Evolutionary conservation across 1,140 invertebrate species (phyloP), one percentile per base, ranked within the genome.

Genomic region (Lordiphosa mommai): DNA sequence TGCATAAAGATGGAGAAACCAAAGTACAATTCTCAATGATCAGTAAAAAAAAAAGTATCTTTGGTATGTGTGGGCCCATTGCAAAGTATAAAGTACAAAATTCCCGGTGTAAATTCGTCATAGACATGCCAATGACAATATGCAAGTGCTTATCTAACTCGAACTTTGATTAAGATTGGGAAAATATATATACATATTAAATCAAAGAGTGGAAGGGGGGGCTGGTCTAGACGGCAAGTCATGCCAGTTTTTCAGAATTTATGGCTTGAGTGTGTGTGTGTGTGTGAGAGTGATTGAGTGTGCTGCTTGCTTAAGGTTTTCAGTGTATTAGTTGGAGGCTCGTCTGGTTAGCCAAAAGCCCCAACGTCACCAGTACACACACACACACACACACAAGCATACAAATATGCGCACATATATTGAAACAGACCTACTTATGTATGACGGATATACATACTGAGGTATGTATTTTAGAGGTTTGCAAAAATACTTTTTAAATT

Each of bases 261-360:
- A 29, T 36, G 10, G 16, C 17, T 3, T 30, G 6, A 33, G 20
- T 61, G 46, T 60, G 13, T 27, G 3, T 7, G 8, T 30, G 12
- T 50, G 27, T 33, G 29, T 61, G 30, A 49, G 27, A 49, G 27
- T 50, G 50, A 33, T 4, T 50, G 14, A 38, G 10, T 29, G 16
- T 29, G 33, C 20, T 23, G 20, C 20, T 4, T 23, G 20, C 20
- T 23, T 5, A 6, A 6, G 10, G 13, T 40, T 58, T 37, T 51
- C 6, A 32, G 13, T 30, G 68, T 71, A 41, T 56, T 57, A 47
- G 70, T 82, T 67, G 74, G 74, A 80, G 74, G 74, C 74, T 74
- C 74, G 74, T 80, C 73, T 67, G 59, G 68, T 79, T 70, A 61
- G 50, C 73, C 56, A 56, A 79, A 70, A 82, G 59, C 76, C 61